Conservation (phyloP, 2,888 invertebrate genomes). For the Drosophila conformis region DNA sequence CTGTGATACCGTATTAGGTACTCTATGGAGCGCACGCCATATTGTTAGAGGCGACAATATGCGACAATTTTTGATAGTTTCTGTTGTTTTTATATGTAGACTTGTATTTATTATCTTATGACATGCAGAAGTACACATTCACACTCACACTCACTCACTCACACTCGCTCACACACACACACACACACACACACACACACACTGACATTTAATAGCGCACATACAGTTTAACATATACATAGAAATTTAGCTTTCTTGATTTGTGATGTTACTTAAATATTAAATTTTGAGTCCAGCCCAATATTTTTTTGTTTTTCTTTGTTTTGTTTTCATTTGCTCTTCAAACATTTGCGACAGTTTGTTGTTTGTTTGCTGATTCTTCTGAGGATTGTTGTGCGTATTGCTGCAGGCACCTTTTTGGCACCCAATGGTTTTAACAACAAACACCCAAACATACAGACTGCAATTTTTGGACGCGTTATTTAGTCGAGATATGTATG, state of each 20-base stretch:
- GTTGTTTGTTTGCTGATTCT: slow-evolving; percentile 15
- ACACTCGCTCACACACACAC: slow-evolving; percentile 20
- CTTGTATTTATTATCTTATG: slow-evolving; percentile 14
- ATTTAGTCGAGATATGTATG: slow-evolving; percentile 54
- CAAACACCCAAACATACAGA: slow-evolving; percentile 4
- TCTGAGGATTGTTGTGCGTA: slow-evolving; percentile 3
- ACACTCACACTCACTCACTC: slow-evolving; percentile 18
- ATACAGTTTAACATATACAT: slow-evolving; percentile 44
- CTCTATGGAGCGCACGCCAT: slow-evolving; percentile 56
- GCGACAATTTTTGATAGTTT: slow-evolving; percentile 31
- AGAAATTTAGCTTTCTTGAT: slow-evolving; percentile 29
- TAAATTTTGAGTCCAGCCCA: slow-evolving; percentile 83
- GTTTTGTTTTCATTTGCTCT: slow-evolving; percentile 47
- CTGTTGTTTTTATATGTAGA: slow-evolving; percentile 30
- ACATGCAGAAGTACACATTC: slow-evolving; percentile 37
- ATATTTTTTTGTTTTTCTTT: slow-evolving; percentile 62
- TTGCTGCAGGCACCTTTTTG: slow-evolving; percentile 4
- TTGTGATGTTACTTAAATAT: slow-evolving; percentile 65
- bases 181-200: slow-evolving; percentile 14
- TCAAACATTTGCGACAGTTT: slow-evolving; percentile 53
- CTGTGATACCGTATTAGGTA: slow-evolving; percentile 53
- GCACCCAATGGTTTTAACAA: slow-evolving; percentile 1
- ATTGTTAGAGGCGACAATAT: slow-evolving; percentile 40
- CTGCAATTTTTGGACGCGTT: slow-evolving; percentile 47
- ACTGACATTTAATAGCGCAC: slow-evolving; percentile 33